phyloP scores from a whole-genome alignment of 2,113 vertebrate genomes.

The Prionailurus viverrinus region DNA sequence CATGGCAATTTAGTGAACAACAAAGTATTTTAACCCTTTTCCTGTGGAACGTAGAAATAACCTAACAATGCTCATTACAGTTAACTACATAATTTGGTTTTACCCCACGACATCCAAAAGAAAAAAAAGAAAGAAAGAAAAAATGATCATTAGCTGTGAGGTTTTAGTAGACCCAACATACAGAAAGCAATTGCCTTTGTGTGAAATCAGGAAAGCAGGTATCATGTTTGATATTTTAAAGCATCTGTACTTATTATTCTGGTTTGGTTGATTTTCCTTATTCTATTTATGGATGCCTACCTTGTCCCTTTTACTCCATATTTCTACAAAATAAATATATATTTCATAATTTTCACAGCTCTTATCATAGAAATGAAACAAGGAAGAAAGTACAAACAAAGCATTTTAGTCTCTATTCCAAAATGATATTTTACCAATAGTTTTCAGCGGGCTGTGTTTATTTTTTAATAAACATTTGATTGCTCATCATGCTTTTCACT shows the following conservation, averaged over 20 bases:
- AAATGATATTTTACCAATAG: not conserved
- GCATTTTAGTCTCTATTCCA: not conserved
- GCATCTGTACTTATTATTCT: not conserved
- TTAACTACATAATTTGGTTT: not conserved
- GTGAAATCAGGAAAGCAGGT: not conserved
- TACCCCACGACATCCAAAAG: not conserved
- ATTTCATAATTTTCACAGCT: not conserved
- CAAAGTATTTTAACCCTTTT: not conserved
- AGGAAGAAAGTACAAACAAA: not conserved
- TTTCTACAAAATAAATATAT: not conserved
- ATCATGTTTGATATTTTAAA: not conserved
- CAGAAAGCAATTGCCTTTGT: not conserved
- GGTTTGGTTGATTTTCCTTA: not conserved
- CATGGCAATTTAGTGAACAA: not conserved
- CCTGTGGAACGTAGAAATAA: not conserved
- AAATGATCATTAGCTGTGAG: not conserved
- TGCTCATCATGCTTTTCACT: not conserved
- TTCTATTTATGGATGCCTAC: not conserved
- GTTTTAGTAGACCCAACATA: not conserved
- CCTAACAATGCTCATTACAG: not conserved
- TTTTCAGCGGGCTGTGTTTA: not conserved
- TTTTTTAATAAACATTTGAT: conserved; percentile 6
- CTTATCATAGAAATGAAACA: not conserved
- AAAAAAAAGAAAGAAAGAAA: not conserved
- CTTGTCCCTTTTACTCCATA: not conserved